These are phyloP conservation scores for Drosophila varians DNA, from an alignment of 1,140 invertebrate genomes.

Conservation along the genomic window DNA sequence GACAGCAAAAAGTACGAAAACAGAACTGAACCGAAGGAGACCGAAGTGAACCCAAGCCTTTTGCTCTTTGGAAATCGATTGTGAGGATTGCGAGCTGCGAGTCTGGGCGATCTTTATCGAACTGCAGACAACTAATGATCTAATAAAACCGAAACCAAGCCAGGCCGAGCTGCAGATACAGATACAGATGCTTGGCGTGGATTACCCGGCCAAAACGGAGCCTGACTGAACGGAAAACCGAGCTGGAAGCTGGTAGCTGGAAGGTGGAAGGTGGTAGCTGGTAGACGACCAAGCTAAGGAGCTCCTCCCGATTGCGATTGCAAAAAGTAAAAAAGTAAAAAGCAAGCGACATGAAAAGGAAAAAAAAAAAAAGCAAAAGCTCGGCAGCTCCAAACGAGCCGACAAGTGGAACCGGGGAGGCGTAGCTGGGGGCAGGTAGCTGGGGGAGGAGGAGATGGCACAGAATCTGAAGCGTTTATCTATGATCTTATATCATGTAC, in stretches of 20 bases:
- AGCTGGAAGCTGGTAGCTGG: no score
- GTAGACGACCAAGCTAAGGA: constrained; percentile 46
- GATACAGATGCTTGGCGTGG: constrained; percentile 40
- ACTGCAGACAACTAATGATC: constrained; percentile 82
- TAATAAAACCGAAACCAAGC: constrained; percentile 81
- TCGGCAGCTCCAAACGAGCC: constrained; percentile 62
- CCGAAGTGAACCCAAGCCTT: constrained; percentile 20
- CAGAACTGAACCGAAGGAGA: constrained; percentile 35
- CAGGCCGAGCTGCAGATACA: constrained; percentile 49
- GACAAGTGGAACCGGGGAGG: constrained; percentile 45
- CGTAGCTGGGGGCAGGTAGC: not conserved
- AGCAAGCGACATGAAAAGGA: constrained; percentile 51
- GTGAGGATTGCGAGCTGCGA: constrained; percentile 29
- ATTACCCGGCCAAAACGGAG: constrained; percentile 63
- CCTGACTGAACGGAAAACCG: constrained; percentile 45
- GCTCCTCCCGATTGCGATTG: constrained; percentile 58
- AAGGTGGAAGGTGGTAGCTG: no score
- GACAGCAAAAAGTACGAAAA: constrained; percentile 73
- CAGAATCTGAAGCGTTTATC: constrained; percentile 82
- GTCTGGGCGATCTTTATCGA: constrained; percentile 80
- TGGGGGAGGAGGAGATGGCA: constrained; percentile 53
- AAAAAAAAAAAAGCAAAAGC: constrained; percentile 79
- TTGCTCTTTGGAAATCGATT: constrained; percentile 58
- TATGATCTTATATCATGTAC: constrained; percentile 83
- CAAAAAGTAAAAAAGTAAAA: constrained; percentile 10